Percentiles rank a stretch among this genome's conserved stretches.
phyloP scores from a whole-genome alignment of 2,113 vertebrate species.

The Micromys minutus region DNA sequence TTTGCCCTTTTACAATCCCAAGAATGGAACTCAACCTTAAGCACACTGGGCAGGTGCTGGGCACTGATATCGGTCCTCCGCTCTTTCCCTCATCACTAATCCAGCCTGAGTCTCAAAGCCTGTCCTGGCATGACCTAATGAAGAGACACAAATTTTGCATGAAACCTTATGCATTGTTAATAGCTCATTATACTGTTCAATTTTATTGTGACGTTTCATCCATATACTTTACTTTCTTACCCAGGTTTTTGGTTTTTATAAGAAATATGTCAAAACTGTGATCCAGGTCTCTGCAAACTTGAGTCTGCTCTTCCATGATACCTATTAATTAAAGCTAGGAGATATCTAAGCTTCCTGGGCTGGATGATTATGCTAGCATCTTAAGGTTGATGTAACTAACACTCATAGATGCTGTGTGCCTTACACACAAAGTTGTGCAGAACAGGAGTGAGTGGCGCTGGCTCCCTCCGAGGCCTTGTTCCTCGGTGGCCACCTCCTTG shows the following conservation, averaged over 20 bases:
- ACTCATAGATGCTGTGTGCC: background rate
- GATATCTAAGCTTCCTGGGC: background rate
- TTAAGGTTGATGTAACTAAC: background rate
- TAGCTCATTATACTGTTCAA: background rate
- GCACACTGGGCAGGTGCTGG: background rate
- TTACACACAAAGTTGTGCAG: conserved; percentile 2
- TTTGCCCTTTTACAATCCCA: background rate
- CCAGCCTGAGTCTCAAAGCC: too few species aligned
- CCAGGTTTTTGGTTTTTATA: background rate
- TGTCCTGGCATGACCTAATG: too few species aligned
- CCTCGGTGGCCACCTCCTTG: background rate
- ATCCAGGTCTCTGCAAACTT: background rate
- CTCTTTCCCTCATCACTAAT: background rate
- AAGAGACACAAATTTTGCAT: background rate
- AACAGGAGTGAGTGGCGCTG: background rate
- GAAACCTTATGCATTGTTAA: background rate
- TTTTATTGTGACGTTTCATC: background rate
- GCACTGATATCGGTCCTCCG: too few species aligned
- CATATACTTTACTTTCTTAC: background rate
- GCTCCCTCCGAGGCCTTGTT: background rate
- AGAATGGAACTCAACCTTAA: background rate
- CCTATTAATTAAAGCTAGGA: background rate
- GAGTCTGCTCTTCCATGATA: background rate
- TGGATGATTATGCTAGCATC: background rate
- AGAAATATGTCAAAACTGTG: background rate